Evolutionary conservation across 2,113 vertebrate species (phyloP), one percentile per base, ranked within the genome.

Genomic region (Gopherus flavomarginatus): DNA sequence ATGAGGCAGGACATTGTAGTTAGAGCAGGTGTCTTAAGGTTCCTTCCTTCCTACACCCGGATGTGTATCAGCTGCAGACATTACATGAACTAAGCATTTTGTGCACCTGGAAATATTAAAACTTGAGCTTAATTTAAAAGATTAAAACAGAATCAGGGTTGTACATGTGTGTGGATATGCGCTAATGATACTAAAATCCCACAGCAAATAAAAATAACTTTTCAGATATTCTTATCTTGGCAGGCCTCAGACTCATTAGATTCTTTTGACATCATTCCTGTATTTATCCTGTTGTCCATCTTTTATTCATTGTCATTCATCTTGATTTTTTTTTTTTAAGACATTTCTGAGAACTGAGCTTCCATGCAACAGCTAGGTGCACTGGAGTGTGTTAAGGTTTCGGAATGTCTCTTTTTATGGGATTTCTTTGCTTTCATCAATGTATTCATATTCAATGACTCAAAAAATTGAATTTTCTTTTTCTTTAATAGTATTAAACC

Each of bases 41-140:
- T 94, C 56, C 79, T 90, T 90, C 57, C 85, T 98, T 97, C 97
- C 97, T 97, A 83, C 22, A 62, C 52, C 82, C 1, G 8, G 93
- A 85, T 96, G 65, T 84, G 6, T 56, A 94, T 96, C 94, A 95
- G 21, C 59, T 95, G 77, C 1, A 17, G 5, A 26, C 0, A 1
- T 29, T 29, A 35, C 62, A 62, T 57, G 75, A 54, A 87, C 96
- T 92, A 97, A 93, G 57, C 54, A 42, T 10, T 86, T 81, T 79
- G 62, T 85, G 86, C 92, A 92, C 35, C 83, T 96, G 88, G 42
- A 52, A 92, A 35, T 75, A 96, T 92, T 94, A 94, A 97, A 94
- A 96, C 92, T 53, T 90, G 90, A 91, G n/a, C 94, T 95, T 87
- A 90, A 57, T 83, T 96, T 92, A 94, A 54, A 54, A 83, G 83